Conservation (phyloP, 1,140 invertebrate species). For the Drosophila nasuta region DNA sequence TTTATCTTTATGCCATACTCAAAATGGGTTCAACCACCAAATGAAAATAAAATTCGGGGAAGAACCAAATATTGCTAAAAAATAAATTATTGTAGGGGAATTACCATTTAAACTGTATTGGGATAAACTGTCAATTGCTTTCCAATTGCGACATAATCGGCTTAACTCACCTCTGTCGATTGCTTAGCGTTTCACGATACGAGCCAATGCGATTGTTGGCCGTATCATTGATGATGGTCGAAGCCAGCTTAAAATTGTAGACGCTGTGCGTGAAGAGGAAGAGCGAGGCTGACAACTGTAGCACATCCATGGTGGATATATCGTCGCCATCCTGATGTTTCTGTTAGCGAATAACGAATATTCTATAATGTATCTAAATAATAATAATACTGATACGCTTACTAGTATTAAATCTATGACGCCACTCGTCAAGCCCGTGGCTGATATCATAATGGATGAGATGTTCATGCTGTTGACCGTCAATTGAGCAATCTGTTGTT, state of each 20-base stretch:
- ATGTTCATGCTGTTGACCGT: conserved; percentile 74
- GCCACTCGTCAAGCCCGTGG: conserved; percentile 62
- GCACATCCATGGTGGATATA: conserved; percentile 57
- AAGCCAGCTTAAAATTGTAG: conserved; percentile 72
- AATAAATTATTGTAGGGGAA: too few relatives aligned
- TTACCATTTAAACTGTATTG: too few relatives aligned
- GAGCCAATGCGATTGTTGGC: conserved; percentile 38
- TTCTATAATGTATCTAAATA: neutral
- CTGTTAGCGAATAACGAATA: too few relatives aligned
- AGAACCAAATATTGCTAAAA: too few relatives aligned
- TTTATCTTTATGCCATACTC: too few relatives aligned
- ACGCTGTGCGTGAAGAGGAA: conserved; percentile 68
- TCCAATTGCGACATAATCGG: neutral
- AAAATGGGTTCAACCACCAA: too few relatives aligned
- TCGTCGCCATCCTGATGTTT: conserved; percentile 67
- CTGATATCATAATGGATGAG: conserved; percentile 62
- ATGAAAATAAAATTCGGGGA: too few relatives aligned
- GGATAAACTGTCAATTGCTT: too few relatives aligned
- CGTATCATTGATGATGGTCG: conserved; percentile 66
- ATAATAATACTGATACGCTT: neutral
- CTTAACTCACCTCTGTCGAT: conserved; percentile 54
- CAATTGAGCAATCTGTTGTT: conserved; percentile 55
- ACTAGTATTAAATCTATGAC: conserved; percentile 64
- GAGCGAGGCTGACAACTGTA: conserved; percentile 71
- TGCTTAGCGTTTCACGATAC: conserved; percentile 63